phyloP scores from a whole-genome alignment of 2,797 vertebrate species.

The Gorsachius magnificus region DNA sequence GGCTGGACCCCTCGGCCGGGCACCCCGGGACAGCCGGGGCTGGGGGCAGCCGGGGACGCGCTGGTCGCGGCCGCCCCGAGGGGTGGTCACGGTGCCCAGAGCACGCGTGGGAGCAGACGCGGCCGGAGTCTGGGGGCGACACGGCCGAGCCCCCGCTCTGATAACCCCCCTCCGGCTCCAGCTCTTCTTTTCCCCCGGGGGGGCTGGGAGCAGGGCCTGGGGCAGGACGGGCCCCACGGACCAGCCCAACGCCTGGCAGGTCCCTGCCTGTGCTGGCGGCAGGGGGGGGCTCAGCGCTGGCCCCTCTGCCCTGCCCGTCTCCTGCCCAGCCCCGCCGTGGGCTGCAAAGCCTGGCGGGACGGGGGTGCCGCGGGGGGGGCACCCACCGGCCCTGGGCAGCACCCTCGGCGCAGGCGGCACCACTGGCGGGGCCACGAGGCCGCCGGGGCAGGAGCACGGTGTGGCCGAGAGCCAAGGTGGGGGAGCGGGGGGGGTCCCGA shows the following conservation, averaged over 20 bases:
- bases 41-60: neutral
- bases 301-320: neutral
- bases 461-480: accelerated
- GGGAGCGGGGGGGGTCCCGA: neutral
- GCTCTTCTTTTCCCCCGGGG: neutral
- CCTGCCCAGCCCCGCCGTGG: neutral
- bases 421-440: neutral
- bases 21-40: neutral
- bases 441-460: neutral
- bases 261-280: neutral
- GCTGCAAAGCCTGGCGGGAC: neutral
- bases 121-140: neutral
- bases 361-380: neutral
- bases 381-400: neutral
- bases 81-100: neutral
- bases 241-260: neutral
- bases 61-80: accelerated
- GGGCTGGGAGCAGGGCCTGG: no score
- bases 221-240: no score
- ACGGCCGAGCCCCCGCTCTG: neutral
- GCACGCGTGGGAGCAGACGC: neutral
- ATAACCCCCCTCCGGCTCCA: neutral
- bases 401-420: neutral
- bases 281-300: neutral
- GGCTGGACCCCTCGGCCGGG: neutral